These are phyloP conservation scores for Phengaris arion DNA, from an alignment of 2,888 invertebrate genomes.

Conservation along the genomic window DNA sequence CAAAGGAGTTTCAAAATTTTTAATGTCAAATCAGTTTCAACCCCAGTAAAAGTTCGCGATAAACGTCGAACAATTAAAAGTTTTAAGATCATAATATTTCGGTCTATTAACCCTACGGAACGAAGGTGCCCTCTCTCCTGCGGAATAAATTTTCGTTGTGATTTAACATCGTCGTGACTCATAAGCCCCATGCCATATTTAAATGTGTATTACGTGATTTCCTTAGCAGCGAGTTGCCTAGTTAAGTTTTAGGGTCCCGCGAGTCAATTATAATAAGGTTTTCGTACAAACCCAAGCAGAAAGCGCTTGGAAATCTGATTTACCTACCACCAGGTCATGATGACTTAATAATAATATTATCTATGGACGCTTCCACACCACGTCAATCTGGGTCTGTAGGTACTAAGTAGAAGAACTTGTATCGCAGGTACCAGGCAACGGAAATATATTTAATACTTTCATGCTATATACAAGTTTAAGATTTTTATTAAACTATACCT, in stretches of 20 bases:
- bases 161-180: conserved; percentile 56
- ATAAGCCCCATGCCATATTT: conserved; percentile 56
- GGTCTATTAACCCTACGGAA: conserved; percentile 59
- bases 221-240: conserved; percentile 54
- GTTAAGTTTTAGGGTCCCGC: conserved; percentile 32
- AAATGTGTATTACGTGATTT: conserved; percentile 65
- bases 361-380: too few species aligned
- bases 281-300: too few species aligned
- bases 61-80: conserved; percentile 60
- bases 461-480: too few species aligned
- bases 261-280: neutral
- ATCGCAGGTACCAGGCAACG: too few species aligned
- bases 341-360: too few species aligned
- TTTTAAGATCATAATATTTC: conserved; percentile 57
- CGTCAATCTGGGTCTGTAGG: too few species aligned
- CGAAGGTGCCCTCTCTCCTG: conserved; percentile 38
- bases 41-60: conserved; percentile 43
- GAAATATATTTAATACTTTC: too few species aligned
- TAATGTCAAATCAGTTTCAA: neutral
- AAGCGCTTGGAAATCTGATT: too few species aligned
- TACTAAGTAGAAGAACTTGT: too few species aligned
- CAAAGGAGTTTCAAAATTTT: too few species aligned
- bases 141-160: conserved; percentile 60
- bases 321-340: too few species aligned
- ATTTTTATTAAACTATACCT: too few species aligned